phyloP scores from a whole-genome alignment of 2,888 invertebrate genomes.

The Luperina testacea region DNA sequence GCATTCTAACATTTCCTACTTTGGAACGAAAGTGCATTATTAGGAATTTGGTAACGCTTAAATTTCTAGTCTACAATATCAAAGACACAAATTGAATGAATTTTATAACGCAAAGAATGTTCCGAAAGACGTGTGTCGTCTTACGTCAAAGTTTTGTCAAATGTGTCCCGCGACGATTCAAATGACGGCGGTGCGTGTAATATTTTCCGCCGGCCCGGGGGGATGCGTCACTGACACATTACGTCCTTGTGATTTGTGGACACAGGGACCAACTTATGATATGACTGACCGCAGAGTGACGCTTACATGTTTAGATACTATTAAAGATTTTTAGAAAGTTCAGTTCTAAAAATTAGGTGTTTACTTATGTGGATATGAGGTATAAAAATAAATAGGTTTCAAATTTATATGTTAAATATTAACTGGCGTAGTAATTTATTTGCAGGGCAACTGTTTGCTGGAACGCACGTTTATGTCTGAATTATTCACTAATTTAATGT shows the following conservation, averaged over 20 bases:
- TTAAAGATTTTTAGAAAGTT: not conserved
- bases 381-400: not conserved
- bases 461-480: not conserved
- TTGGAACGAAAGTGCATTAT: not conserved
- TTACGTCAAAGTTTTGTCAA: slow-evolving; percentile 78
- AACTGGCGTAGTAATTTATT: not conserved
- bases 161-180: slow-evolving; percentile 77
- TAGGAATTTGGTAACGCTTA: not conserved
- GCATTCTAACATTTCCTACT: not conserved
- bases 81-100: slow-evolving; percentile 4
- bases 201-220: slow-evolving; percentile 73
- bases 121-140: slow-evolving; percentile 38
- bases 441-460: not conserved
- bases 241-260: slow-evolving; percentile 61
- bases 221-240: slow-evolving; percentile 62
- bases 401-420: slow-evolving; percentile 8
- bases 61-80: not conserved
- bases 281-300: slow-evolving; percentile 42
- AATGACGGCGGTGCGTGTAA: slow-evolving; percentile 79
- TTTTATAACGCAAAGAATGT: slow-evolving; percentile 24
- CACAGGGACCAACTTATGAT: slow-evolving; percentile 32
- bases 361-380: not conserved
- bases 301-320: slow-evolving; percentile 9
- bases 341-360: not conserved
- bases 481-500: slow-evolving; percentile 39